phyloP scores from a whole-genome alignment of 2,113 vertebrate species.

The Trogon surrucura region DNA sequence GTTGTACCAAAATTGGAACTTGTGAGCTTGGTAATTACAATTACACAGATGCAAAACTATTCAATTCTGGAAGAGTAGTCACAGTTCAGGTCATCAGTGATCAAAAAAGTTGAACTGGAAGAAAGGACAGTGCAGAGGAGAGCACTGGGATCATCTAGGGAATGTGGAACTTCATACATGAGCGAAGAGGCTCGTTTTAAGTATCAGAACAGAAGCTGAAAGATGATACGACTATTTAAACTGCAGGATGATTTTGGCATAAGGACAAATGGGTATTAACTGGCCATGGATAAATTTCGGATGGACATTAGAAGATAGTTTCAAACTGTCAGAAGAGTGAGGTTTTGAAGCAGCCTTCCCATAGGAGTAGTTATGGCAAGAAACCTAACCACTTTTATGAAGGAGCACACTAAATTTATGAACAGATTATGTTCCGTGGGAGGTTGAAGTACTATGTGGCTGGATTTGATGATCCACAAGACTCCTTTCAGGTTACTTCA shows the following conservation, averaged over 20 bases:
- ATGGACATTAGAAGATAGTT: background rate
- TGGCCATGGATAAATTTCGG: background rate
- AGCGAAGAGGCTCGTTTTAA: background rate
- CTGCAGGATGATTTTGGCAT: background rate
- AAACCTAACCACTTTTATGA: background rate
- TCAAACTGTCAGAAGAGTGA: conserved; percentile 14
- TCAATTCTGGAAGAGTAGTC: background rate
- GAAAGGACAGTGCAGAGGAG: background rate
- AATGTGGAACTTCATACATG: accelerated
- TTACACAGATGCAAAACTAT: background rate
- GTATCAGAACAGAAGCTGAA: conserved; percentile 5
- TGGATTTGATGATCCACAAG: background rate
- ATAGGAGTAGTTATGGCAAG: conserved; percentile 20
- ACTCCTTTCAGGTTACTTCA: background rate
- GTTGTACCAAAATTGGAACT: background rate
- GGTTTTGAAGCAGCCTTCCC: conserved; percentile 14
- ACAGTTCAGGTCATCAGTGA: background rate
- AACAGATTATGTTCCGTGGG: background rate
- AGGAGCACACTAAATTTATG: conserved; percentile 31
- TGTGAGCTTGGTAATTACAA: background rate
- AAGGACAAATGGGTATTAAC: conserved; percentile 19
- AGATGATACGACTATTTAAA: background rate
- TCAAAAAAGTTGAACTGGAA: background rate
- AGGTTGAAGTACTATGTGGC: background rate
- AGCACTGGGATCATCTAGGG: background rate